These are phyloP conservation scores for Dallia pectoralis DNA, from an alignment of 2,797 vertebrate species.

Conservation along the genomic window DNA sequence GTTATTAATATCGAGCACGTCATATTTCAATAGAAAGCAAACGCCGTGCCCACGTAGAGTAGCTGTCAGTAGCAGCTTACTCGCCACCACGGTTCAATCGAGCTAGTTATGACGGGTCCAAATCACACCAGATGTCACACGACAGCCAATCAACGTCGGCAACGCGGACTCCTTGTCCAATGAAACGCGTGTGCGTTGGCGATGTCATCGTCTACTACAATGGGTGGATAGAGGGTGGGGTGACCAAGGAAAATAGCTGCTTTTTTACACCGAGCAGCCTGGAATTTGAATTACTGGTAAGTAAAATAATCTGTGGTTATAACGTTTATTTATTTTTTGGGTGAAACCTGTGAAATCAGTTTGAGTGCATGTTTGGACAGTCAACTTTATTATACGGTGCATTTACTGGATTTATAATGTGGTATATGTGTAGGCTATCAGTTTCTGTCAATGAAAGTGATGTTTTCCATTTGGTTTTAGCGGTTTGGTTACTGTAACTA, in stretches of 20 bases:
- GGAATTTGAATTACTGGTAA: slow-evolving; percentile 66
- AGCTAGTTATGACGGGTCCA: slow-evolving; percentile 50
- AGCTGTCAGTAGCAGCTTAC: slow-evolving; percentile 26
- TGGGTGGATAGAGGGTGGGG: slow-evolving; percentile 69
- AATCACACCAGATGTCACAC: slow-evolving; percentile 30
- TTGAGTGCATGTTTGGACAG: background rate
- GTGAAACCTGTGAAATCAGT: background rate
- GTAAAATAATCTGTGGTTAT: slow-evolving; percentile 40
- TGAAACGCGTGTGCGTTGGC: slow-evolving; percentile 28
- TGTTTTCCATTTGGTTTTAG: background rate
- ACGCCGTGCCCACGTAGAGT: slow-evolving; percentile 11
- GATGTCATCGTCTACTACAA: slow-evolving; percentile 25
- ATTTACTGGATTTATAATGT: slow-evolving; percentile 8
- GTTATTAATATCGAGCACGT: no score
- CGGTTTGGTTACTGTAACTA: background rate
- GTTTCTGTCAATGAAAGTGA: slow-evolving; percentile 41
- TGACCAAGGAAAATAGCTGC: slow-evolving; percentile 69
- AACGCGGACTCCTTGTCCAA: slow-evolving; percentile 46
- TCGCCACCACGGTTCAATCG: slow-evolving; percentile 58
- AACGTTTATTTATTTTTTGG: background rate
- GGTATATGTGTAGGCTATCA: slow-evolving; percentile 2
- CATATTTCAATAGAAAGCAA: no score
- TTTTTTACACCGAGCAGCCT: slow-evolving; percentile 59
- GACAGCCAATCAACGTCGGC: slow-evolving; percentile 41
- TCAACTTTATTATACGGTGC: slow-evolving; percentile 4